A percentile compares a stretch with the other conserved stretches of the same genome.
Conservation (phyloP, 2,113 vertebrate species). For the Lutjanus erythropterus region DNA sequence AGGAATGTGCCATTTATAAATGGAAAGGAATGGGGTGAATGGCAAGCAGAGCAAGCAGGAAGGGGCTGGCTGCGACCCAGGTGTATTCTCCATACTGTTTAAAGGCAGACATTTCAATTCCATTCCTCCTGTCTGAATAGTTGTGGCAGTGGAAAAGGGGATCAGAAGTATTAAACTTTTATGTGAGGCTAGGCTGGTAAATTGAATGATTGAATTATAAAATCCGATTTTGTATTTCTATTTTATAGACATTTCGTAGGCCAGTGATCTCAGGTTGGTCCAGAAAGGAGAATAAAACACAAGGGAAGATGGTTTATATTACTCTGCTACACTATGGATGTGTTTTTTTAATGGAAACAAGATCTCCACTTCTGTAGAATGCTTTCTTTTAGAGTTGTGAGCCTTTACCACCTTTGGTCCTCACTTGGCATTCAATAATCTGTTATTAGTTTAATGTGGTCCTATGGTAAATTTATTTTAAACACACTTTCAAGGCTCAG, state of each 20-base stretch:
- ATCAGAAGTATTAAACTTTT: too few relatives aligned
- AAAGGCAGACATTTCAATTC: conserved; percentile 74
- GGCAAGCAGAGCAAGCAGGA: conserved; percentile 67
- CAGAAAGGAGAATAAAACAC: conserved; percentile 11
- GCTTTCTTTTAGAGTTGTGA: conserved; percentile 1
- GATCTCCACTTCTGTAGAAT: conserved; percentile 18
- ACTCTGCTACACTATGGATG: background rate
- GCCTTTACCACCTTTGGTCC: background rate
- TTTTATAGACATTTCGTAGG: background rate
- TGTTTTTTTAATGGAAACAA: background rate
- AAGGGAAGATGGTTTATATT: conserved; percentile 7
- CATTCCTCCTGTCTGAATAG: conserved; percentile 47
- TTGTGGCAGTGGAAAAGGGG: conserved; percentile 8
- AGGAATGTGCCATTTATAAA: conserved; percentile 90
- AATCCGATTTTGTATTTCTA: background rate
- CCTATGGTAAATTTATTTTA: background rate
- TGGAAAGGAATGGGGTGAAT: conserved; percentile 86
- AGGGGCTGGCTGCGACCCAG: conserved; percentile 70
- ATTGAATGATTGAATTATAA: background rate
- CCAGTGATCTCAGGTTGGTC: background rate
- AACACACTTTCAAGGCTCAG: background rate
- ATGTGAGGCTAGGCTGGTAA: background rate
- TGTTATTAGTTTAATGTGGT: background rate
- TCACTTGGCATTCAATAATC: background rate
- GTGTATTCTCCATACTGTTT: conserved; percentile 67